phyloP scores from a whole-genome alignment of 2,797 vertebrate species.

The Artibeus jamaicensis region DNA sequence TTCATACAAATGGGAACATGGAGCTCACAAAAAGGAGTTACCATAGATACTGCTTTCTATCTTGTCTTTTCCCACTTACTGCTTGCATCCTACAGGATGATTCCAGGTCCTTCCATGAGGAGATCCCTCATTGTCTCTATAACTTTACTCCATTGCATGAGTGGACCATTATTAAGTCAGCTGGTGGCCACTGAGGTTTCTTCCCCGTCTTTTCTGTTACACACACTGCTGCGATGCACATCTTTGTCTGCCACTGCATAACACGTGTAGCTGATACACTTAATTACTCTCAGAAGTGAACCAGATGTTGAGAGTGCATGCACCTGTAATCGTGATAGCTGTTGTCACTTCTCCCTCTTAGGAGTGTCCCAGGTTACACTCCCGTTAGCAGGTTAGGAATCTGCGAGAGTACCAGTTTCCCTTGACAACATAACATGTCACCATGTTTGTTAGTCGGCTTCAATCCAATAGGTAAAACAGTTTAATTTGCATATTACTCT shows the following conservation, averaged over 20 bases:
- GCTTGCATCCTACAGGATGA: not conserved
- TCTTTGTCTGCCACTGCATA: not conserved
- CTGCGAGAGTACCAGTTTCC: not conserved
- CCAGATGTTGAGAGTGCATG: not conserved
- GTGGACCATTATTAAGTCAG: not conserved
- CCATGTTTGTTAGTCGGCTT: not conserved
- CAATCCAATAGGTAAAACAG: not conserved
- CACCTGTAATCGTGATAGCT: not conserved
- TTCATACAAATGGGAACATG: not conserved
- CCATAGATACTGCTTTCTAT: not conserved
- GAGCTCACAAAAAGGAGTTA: not conserved
- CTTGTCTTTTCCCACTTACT: not conserved
- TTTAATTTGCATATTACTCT: not conserved
- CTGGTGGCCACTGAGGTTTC: not conserved
- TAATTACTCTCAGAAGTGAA: not conserved
- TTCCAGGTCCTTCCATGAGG: not conserved
- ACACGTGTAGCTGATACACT: accelerated
- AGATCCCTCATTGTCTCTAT: not conserved
- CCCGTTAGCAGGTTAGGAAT: not conserved
- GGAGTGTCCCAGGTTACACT: not conserved
- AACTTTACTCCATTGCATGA: not conserved
- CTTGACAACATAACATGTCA: not conserved
- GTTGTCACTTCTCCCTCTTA: not conserved
- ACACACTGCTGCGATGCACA: not conserved
- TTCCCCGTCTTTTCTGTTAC: not conserved